These are phyloP conservation scores for Cyprinella venusta DNA, from an alignment of 2,797 vertebrate species.

Conservation along the genomic window DNA sequence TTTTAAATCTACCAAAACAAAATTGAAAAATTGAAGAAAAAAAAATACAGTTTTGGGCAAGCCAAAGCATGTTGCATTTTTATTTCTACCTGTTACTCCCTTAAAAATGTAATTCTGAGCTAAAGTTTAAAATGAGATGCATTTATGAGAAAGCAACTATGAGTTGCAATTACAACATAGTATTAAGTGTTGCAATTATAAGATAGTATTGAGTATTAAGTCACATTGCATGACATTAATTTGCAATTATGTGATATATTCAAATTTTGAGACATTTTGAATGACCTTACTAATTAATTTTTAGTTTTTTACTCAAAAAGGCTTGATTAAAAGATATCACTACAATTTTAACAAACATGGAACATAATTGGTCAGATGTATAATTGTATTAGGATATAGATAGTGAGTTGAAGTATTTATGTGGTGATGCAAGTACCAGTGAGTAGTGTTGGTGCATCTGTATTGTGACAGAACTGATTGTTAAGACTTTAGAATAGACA, in stretches of 20 bases:
- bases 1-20: too few relatives aligned
- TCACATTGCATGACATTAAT: not conserved
- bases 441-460: slow-evolving; percentile 2
- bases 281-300: not conserved
- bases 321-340: not conserved
- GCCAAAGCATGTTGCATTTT: not conserved
- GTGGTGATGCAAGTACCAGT: not conserved
- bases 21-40: not conserved
- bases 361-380: not conserved
- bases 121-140: not conserved
- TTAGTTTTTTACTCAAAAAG: not conserved
- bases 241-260: not conserved
- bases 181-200: not conserved
- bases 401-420: not conserved
- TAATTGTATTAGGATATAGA: slow-evolving; percentile 1
- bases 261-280: not conserved
- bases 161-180: not conserved
- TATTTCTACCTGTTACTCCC: not conserved
- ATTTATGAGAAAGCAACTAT: not conserved
- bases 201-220: not conserved
- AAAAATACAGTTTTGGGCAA: not conserved
- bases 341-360: not conserved
- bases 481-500: not conserved
- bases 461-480: not conserved
- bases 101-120: not conserved